Conservation (phyloP, 2,888 invertebrate genomes). For the Eumacrocentrus americanus region DNA sequence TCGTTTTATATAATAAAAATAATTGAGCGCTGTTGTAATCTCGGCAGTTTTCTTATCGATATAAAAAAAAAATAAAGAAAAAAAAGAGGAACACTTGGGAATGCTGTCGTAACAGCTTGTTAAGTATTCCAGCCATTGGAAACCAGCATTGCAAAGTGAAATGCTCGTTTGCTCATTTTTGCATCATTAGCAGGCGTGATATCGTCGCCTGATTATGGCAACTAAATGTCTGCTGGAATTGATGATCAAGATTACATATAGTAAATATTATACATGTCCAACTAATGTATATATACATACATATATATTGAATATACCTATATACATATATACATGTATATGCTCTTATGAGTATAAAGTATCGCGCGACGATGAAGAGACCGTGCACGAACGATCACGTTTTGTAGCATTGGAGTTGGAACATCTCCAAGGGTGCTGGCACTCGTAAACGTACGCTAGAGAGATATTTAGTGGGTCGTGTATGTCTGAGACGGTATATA, state of each 20-base stretch:
- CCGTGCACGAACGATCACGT: slow-evolving; percentile 18
- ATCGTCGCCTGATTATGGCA: background rate
- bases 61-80: too few relatives aligned
- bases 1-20: too few relatives aligned
- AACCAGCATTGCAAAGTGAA: background rate
- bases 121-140: background rate
- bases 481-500: slow-evolving; percentile 41
- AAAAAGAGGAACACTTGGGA: too few relatives aligned
- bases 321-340: slow-evolving; percentile 2
- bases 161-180: background rate
- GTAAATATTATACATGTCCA: too few relatives aligned
- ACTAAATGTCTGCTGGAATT: background rate
- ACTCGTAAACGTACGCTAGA: slow-evolving; percentile 45
- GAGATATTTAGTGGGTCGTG: slow-evolving; percentile 43
- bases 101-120: too few relatives aligned
- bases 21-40: too few relatives aligned
- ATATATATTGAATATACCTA: background rate
- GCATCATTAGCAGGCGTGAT: background rate
- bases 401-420: slow-evolving; percentile 42
- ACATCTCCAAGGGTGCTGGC: slow-evolving; percentile 44
- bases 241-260: background rate
- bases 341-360: slow-evolving; percentile 17
- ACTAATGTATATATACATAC: background rate
- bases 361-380: slow-evolving; percentile 26
- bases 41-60: background rate